Conservation (phyloP, 2,113 vertebrate species). For the Labeo rohita region DNA sequence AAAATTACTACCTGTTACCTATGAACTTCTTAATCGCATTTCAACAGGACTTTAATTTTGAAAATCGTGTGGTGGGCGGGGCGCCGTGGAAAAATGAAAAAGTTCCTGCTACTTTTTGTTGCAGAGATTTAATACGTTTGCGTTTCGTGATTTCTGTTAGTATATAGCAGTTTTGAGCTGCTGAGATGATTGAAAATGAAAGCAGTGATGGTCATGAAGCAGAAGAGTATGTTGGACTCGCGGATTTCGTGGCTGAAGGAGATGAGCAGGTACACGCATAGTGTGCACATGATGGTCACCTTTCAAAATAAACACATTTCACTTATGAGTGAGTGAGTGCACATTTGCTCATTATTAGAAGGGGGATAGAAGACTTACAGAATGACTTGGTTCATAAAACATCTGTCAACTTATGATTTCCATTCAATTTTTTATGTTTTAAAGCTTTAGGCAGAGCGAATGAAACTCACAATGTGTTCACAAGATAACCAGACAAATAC, state of each 20-base stretch:
- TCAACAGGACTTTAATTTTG: neutral
- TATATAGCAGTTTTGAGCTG: neutral
- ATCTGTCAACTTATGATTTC: neutral
- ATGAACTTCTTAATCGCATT: too few species aligned
- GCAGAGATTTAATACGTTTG: neutral
- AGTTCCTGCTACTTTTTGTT: neutral
- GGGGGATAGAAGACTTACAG: too few species aligned
- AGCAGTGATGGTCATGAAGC: neutral
- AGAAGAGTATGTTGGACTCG: conserved; percentile 62
- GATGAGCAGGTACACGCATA: conserved; percentile 64
- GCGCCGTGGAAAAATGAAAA: neutral
- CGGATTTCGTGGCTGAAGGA: conserved; percentile 62
- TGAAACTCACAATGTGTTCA: neutral
- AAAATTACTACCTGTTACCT: too few species aligned
- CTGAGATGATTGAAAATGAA: conserved; percentile 39
- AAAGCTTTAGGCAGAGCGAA: neutral
- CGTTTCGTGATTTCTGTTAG: neutral
- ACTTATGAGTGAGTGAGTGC: neutral
- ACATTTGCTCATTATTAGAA: neutral
- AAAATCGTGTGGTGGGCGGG: neutral
- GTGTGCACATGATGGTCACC: neutral
- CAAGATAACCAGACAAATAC: neutral
- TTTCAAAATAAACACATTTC: conserved; percentile 17
- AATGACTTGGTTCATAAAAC: neutral
- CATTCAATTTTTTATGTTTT: neutral